A percentile compares a stretch with the other conserved stretches of the same genome.
Conservation (phyloP, 2,888 invertebrate genomes). For the Eupithecia abbreviata region DNA sequence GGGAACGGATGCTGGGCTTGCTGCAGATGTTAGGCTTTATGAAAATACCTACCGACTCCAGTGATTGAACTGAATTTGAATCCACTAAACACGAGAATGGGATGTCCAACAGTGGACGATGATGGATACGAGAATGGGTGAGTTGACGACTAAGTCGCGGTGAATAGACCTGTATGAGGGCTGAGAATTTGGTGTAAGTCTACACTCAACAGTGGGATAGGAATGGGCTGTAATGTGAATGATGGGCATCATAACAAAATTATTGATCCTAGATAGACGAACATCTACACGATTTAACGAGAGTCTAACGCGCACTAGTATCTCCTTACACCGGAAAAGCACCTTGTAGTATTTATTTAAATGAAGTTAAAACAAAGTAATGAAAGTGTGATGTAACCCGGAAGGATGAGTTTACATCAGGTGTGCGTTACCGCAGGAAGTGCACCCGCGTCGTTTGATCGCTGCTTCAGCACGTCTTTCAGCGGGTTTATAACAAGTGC, state of each 20-base stretch:
- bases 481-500: slow-evolving; percentile 20
- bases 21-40: slow-evolving; percentile 15
- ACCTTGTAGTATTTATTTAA: slow-evolving; percentile 19
- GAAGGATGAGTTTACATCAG: slow-evolving; percentile 53
- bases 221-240: background rate
- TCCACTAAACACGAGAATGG: background rate
- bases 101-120: background rate
- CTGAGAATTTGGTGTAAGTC: background rate
- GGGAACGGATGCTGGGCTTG: slow-evolving; percentile 28
- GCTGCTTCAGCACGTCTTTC: slow-evolving; percentile 42
- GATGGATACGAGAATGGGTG: background rate
- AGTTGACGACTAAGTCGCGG: background rate
- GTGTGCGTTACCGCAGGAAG: slow-evolving; percentile 65
- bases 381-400: slow-evolving; percentile 42
- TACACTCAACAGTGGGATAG: background rate
- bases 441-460: slow-evolving; percentile 63
- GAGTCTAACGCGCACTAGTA: background rate
- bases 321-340: background rate
- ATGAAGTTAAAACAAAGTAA: slow-evolving; percentile 28
- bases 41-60: background rate
- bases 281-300: background rate
- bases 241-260: background rate
- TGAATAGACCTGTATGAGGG: background rate
- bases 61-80: background rate
- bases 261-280: background rate